Percentiles rank a stretch among this genome's conserved stretches.
phyloP scores from a whole-genome alignment of 2,113 vertebrate species.

The Lathamus discolor region DNA sequence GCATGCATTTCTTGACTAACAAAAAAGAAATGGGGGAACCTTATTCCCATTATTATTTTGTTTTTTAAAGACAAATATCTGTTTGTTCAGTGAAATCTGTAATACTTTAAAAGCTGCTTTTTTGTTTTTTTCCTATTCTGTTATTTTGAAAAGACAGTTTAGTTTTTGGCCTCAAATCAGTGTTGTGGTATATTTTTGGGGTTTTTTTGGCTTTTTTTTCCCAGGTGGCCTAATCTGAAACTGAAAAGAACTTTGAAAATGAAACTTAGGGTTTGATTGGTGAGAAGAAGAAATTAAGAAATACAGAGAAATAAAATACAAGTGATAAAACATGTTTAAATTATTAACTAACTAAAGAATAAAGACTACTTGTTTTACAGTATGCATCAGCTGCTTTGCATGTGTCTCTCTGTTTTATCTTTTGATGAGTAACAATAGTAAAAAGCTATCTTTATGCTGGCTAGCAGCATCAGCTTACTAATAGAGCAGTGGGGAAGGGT shows the following conservation, averaged over 20 bases:
- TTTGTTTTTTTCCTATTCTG: background rate
- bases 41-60: background rate
- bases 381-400: background rate
- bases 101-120: background rate
- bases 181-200: background rate
- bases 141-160: background rate
- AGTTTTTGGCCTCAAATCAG: background rate
- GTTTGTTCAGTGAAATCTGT: background rate
- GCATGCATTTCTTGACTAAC: background rate
- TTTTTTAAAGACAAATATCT: background rate
- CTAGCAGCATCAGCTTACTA: background rate
- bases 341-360: background rate
- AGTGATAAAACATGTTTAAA: background rate
- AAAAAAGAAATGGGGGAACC: background rate
- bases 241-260: background rate
- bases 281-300: background rate
- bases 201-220: background rate
- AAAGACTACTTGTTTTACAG: background rate
- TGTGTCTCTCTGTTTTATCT: background rate
- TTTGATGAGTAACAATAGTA: background rate
- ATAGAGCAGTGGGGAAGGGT: accelerated
- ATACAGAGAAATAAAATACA: background rate
- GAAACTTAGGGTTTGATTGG: background rate
- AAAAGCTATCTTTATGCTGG: background rate
- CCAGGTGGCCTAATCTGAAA: background rate